Evolutionary conservation across 2,888 invertebrate genomes (phyloP).

Genomic region (Cataglyphis rosenhaueri): DNA sequence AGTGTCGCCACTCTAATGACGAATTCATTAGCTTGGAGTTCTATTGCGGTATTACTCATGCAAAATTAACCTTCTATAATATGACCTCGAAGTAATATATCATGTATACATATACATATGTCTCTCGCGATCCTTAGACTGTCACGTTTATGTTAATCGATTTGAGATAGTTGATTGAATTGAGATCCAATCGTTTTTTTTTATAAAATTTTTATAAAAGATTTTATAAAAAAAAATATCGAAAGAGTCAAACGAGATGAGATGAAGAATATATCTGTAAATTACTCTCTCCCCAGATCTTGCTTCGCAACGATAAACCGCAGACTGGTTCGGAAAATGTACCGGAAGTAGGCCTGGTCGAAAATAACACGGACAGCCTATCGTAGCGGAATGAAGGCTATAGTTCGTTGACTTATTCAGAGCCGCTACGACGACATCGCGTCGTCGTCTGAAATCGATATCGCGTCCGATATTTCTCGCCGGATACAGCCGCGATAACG

Average conservation of each 20-base stretch:
- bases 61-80: constrained; percentile 41
- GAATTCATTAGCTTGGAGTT: constrained; percentile 34
- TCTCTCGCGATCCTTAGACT: background rate
- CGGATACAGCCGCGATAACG: constrained; percentile 32
- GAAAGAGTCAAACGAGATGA: background rate
- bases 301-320: background rate
- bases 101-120: background rate
- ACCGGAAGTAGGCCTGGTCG: constrained; percentile 46
- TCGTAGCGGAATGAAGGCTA: constrained; percentile 46
- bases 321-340: constrained; percentile 39
- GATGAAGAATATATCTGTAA: background rate
- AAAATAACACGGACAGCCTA: constrained; percentile 34
- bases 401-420: constrained; percentile 53
- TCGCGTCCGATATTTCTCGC: constrained; percentile 42
- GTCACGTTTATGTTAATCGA: background rate
- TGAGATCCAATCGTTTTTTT: background rate
- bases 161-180: background rate
- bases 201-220: background rate
- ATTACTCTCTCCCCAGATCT: background rate
- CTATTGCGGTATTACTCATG: constrained; percentile 27
- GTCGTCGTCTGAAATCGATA: constrained; percentile 47
- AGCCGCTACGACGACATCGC: constrained; percentile 41
- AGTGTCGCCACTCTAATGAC: constrained; percentile 12
- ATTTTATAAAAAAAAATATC: background rate
- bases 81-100: constrained; percentile 32